Percentiles rank a stretch among this genome's conserved stretches.
Conservation (phyloP, 2,888 invertebrate genomes). For the Phortica okadai region DNA sequence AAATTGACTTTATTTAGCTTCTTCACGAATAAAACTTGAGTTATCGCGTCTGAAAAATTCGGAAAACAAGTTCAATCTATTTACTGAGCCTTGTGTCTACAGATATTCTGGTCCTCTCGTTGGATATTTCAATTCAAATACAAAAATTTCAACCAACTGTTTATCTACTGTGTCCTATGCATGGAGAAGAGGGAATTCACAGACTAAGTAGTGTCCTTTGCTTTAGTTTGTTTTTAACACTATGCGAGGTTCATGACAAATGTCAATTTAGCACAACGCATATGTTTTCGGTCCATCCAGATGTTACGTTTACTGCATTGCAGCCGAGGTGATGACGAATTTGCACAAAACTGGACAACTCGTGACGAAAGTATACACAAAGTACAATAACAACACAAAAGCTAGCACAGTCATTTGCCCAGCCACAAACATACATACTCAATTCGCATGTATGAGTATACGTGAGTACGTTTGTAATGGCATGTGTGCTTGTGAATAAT, state of each 20-base stretch:
- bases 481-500: conserved; percentile 56
- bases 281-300: background rate
- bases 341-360: background rate
- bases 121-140: no score
- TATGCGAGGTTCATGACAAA: conserved; percentile 8
- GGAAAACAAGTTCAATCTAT: no score
- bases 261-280: conserved; percentile 15
- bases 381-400: conserved; percentile 4
- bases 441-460: background rate
- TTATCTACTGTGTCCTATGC: no score
- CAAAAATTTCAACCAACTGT: no score
- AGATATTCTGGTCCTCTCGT: no score
- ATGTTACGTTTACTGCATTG: background rate
- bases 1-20: no score
- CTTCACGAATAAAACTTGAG: no score
- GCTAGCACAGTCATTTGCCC: background rate
- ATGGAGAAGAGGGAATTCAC: background rate
- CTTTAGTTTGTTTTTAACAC: background rate
- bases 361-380: background rate
- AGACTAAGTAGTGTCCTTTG: background rate
- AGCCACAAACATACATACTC: background rate
- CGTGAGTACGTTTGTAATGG: conserved; percentile 14
- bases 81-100: no score
- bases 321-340: background rate
- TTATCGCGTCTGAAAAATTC: no score